These are phyloP conservation scores for Aleiodes sp. DNA, from an alignment of 1,140 invertebrate species.

Conservation along the genomic window DNA sequence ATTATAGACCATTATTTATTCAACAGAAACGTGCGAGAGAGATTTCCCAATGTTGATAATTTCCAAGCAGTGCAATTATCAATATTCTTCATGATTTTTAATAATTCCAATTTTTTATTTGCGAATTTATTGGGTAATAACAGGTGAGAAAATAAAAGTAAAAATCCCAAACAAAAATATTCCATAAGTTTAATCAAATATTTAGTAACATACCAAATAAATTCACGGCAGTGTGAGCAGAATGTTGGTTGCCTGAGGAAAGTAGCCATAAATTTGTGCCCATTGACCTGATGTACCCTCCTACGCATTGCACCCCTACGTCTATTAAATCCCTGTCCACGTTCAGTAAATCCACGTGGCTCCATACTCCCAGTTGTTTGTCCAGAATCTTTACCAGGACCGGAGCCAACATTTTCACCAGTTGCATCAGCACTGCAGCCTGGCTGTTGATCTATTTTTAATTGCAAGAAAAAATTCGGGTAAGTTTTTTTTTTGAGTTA, in stretches of 20 bases:
- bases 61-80: no score
- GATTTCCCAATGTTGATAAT: no score
- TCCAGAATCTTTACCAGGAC: slow-evolving; percentile 40
- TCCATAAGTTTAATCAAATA: not conserved
- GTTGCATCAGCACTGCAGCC: slow-evolving; percentile 52
- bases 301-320: slow-evolving; percentile 94
- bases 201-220: slow-evolving; percentile 85
- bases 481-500: slow-evolving; percentile 7
- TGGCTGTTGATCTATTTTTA: slow-evolving; percentile 51
- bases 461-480: slow-evolving; percentile 14
- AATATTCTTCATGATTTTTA: no score
- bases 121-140: no score
- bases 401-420: slow-evolving; percentile 53
- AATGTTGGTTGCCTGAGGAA: slow-evolving; percentile 98
- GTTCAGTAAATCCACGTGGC: slow-evolving; percentile 90
- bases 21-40: no score
- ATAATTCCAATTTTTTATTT: no score
- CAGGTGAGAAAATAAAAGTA: no score
- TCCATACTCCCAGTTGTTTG: slow-evolving; percentile 54
- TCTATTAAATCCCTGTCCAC: slow-evolving; percentile 86
- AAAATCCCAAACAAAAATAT: not conserved
- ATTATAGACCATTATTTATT: no score
- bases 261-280: slow-evolving; percentile 99
- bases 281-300: slow-evolving; percentile 95
- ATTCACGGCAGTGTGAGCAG: slow-evolving; percentile 97